Percentiles rank a stretch among this genome's conserved stretches.
Conservation (phyloP, 2,797 vertebrate genomes). For the Hoplostethus atlanticus region DNA sequence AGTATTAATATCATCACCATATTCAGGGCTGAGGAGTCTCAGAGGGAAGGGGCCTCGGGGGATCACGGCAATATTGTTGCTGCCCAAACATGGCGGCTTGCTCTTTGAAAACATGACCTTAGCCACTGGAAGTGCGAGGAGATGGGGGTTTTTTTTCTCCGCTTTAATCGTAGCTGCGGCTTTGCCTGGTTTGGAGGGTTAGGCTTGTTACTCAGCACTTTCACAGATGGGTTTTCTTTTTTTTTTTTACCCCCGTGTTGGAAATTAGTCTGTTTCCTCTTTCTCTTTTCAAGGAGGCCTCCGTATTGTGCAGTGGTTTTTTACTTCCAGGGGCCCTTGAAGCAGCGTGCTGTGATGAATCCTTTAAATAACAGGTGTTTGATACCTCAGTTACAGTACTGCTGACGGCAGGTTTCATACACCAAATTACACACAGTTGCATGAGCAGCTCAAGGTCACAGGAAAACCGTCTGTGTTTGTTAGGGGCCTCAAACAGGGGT, state of each 20-base stretch:
- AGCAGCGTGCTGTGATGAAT: too few species aligned
- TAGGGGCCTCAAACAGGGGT: too few species aligned
- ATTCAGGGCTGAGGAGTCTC: conserved; percentile 79
- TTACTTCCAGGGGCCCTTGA: too few species aligned
- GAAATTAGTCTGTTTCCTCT: conserved; percentile 37
- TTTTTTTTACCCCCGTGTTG: neutral
- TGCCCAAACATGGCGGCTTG: conserved; percentile 67
- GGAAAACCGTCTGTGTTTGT: too few species aligned
- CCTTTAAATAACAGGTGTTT: too few species aligned
- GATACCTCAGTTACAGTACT: too few species aligned
- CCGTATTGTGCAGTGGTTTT: too few species aligned
- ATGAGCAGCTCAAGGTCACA: too few species aligned
- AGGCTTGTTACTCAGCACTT: conserved; percentile 69
- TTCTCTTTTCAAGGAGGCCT: neutral
- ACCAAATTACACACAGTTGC: too few species aligned
- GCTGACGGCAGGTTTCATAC: too few species aligned
- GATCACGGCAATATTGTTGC: conserved; percentile 71
- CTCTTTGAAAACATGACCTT: conserved; percentile 77
- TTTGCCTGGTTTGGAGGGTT: conserved; percentile 50
- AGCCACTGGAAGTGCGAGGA: conserved; percentile 49
- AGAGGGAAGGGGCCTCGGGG: conserved; percentile 49
- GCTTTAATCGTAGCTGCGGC: conserved; percentile 56
- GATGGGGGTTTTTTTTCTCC: conserved; percentile 36
- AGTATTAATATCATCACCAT: conserved; percentile 85
- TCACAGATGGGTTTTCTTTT: conserved; percentile 9